Evolutionary conservation across 2,888 invertebrate species (phyloP).

Genomic region (Chloromyia formosa): DNA sequence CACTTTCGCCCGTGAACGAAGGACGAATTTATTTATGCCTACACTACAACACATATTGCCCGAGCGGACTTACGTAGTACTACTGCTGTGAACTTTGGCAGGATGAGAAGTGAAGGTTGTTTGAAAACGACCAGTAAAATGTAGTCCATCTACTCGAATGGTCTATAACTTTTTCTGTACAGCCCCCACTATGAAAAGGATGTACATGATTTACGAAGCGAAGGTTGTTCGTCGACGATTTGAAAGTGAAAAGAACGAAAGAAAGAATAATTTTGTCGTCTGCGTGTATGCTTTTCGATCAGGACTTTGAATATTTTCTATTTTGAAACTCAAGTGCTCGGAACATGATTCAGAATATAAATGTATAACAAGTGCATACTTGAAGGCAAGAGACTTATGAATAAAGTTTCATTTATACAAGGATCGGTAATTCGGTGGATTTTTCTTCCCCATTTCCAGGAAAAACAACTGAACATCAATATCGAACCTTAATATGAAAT

Average conservation of each 20-base stretch:
- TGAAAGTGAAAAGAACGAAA: constrained; percentile 10
- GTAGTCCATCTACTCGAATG: constrained; percentile 35
- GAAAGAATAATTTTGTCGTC: background rate
- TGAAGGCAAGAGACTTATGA: too few species aligned
- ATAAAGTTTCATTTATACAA: too few species aligned
- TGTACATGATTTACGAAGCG: constrained; percentile 46
- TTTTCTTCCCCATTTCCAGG: too few species aligned
- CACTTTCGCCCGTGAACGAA: too few species aligned
- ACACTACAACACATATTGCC: constrained; percentile 10
- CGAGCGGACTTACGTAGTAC: background rate
- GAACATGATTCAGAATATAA: constrained; percentile 2
- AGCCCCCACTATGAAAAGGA: constrained; percentile 28
- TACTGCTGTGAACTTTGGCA: too few species aligned
- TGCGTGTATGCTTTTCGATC: background rate
- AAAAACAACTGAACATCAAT: too few species aligned
- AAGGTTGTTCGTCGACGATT: constrained; percentile 12
- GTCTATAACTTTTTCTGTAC: constrained; percentile 26
- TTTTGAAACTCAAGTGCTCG: background rate
- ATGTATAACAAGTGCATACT: background rate
- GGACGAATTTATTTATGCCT: constrained; percentile 37
- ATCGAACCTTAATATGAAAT: too few species aligned
- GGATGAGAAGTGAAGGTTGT: background rate
- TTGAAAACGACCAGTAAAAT: constrained; percentile 39
- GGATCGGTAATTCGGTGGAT: too few species aligned
- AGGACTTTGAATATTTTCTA: background rate